Base-by-base conservation (phyloP, 2,797 vertebrate species). In the Oophaga sylvatica region DNA sequence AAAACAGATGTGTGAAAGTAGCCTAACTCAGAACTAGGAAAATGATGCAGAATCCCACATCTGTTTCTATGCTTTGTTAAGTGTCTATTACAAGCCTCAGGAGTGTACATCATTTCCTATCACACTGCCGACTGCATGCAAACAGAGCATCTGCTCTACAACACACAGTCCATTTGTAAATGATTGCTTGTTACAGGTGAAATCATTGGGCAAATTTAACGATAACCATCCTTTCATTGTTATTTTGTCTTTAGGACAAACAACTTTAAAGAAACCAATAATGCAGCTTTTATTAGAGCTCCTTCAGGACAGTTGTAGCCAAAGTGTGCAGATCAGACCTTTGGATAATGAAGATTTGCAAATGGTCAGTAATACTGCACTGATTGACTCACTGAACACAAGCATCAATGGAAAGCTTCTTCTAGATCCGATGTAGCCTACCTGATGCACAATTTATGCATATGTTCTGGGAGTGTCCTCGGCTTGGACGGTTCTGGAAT, bases 101-200 rank as follows among this genome's bases (percentile, higher is more conserved):
- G 83, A 85, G 83, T 57, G 59, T 81, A 85, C 83, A 88, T 84
- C 26, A 88, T 81, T 85, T 88, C 83, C 83, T 19, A 80, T 76
- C 59, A 81, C 29, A 79, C 73, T 48, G 13, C 26, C 71, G 13
- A 29, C 78, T 57, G 59, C 57, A 80, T 26, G 83, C 41, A 77
- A 84, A 48, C 57, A 81, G 22, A 85, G 65, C 59, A 87, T 70
- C 73, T 83, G 87, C 71, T 77, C 63, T 60, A 83, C 81, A 79
- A 83, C 13, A 48, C 45, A 79, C 35, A 60, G 53, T 70, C 53
- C 22, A 45, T 71, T 77, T 68, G n/a, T 12, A 67, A 79, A 79
- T 48, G 5, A 78, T 59, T 59, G 48, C 19, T 15, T 77, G 71
- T 83, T 56, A 65, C 48, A 87, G 76, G 73, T 87, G 67, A 70